These are phyloP conservation scores for Brachynemurus nebulosus DNA, from an alignment of 2,888 invertebrate genomes.

Conservation along the genomic window DNA sequence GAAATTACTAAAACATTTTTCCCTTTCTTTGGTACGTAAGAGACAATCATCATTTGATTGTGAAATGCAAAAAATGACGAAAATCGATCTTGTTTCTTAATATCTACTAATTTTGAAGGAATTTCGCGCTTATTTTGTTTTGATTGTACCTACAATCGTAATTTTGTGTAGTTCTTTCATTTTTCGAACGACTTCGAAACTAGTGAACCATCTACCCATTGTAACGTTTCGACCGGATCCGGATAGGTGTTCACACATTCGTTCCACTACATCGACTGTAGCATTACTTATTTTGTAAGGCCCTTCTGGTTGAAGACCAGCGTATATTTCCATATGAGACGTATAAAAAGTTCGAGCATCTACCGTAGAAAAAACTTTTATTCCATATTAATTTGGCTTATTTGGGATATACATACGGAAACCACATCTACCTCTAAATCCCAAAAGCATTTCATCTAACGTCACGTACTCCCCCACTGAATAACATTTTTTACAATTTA, in stretches of 20 bases:
- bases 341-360: slow-evolving; percentile 25
- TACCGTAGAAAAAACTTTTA: slow-evolving; percentile 25
- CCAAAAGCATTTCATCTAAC: slow-evolving; percentile 23
- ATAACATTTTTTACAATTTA: slow-evolving; percentile 17
- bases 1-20: no score
- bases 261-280: slow-evolving; percentile 14
- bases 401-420: slow-evolving; percentile 22
- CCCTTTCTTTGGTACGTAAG: no score
- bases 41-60: no score
- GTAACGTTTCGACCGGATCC: slow-evolving; percentile 16
- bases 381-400: slow-evolving; percentile 26
- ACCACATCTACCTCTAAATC: slow-evolving; percentile 19
- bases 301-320: slow-evolving; percentile 17
- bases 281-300: slow-evolving; percentile 16
- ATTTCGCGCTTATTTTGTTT: no score
- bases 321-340: slow-evolving; percentile 20
- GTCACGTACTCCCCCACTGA: slow-evolving; percentile 18
- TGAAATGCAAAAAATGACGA: no score
- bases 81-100: no score
- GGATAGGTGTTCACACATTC: slow-evolving; percentile 14
- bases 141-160: no score
- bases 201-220: no score
- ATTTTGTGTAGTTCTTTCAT: no score
- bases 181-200: no score
- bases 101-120: no score